Evolutionary conservation across 2,888 invertebrate genomes (phyloP).

Genomic region (Dermolepida albohirtum): DNA sequence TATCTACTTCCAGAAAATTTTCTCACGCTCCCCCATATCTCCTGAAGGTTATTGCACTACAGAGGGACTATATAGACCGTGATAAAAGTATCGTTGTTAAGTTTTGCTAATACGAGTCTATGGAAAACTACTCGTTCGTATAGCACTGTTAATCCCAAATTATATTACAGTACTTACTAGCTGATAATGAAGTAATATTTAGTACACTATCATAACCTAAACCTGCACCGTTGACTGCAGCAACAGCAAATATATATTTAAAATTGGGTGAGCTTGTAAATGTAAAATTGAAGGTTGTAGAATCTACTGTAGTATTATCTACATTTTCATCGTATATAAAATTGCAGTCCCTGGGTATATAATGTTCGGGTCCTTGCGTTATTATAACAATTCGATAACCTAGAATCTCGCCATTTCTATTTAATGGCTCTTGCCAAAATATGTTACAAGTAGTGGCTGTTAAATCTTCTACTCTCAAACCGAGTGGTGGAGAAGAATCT

Average conservation of each 20-base stretch:
- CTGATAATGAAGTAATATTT: neutral
- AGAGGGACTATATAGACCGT: too few species aligned
- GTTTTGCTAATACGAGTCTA: too few species aligned
- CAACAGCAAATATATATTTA: slow-evolving; percentile 35
- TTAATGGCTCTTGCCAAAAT: neutral
- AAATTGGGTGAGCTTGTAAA: slow-evolving; percentile 34
- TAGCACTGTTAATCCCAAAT: too few species aligned
- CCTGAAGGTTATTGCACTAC: too few species aligned
- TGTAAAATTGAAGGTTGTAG: slow-evolving; percentile 35
- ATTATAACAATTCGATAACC: slow-evolving; percentile 39
- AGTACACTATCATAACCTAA: slow-evolving; percentile 14
- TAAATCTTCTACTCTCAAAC: neutral
- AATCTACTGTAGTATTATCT: neutral
- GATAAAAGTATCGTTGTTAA: too few species aligned
- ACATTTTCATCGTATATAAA: neutral
- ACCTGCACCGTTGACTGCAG: slow-evolving; percentile 41
- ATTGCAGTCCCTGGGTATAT: slow-evolving; percentile 38
- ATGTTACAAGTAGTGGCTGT: neutral
- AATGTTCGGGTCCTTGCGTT: slow-evolving; percentile 31
- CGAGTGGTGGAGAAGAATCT: slow-evolving; percentile 15
- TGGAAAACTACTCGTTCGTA: too few species aligned
- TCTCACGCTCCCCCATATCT: too few species aligned
- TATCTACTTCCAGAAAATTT: too few species aligned
- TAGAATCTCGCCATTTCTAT: slow-evolving; percentile 42
- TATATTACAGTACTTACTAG: neutral